Evolutionary conservation across 2,113 vertebrate genomes (phyloP), one percentile per base, ranked within the genome.

Genomic region (Proterorhinus semilunaris): DNA sequence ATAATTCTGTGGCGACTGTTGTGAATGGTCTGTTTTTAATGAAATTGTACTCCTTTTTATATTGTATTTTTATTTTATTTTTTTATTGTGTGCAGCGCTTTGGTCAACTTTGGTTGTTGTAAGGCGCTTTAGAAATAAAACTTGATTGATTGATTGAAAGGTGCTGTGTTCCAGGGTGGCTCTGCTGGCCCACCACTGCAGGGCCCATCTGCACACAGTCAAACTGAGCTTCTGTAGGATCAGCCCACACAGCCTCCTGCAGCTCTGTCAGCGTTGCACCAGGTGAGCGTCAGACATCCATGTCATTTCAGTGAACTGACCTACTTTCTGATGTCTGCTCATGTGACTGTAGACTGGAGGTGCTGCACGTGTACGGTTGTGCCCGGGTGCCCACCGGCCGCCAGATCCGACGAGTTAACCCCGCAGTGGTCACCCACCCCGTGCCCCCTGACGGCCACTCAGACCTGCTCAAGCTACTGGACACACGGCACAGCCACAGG

Each of bases 141-240:
- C n/a, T n/a, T n/a, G n/a, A n/a, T n/a, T n/a, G n/a, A n/a, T n/a
- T n/a, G n/a, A n/a, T n/a, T n/a, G n/a, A n/a, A n/a, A n/a, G n/a
- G n/a, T 6, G 65, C 10, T 76, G 50, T 58, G 16, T 15, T 1
- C 49, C 65, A 93, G 86, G 27, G 65, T 90, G 62, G 51, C 13
- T 63, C 78, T 88, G 8, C 66, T 91, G 68, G 84, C 76, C 45
- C 90, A 79, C 45, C 91, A 92, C 79, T 90, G 78, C 71, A 85
- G 72, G 50, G 11, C 45, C 48, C 81, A 71, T 61, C 68, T 93
- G 52, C 78, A 87, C 71, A 72, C 53, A 9, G 10, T 90, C 67
- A 92, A 94, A 79, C 72, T 92, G 48, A 91, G 11, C 83, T 94
- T 92, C 86, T 93, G 85, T 55, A 84, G 80, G 66, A 15, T 88